These are phyloP conservation scores for Teleogryllus oceanicus DNA, from an alignment of 2,888 invertebrate species.

Conservation along the genomic window DNA sequence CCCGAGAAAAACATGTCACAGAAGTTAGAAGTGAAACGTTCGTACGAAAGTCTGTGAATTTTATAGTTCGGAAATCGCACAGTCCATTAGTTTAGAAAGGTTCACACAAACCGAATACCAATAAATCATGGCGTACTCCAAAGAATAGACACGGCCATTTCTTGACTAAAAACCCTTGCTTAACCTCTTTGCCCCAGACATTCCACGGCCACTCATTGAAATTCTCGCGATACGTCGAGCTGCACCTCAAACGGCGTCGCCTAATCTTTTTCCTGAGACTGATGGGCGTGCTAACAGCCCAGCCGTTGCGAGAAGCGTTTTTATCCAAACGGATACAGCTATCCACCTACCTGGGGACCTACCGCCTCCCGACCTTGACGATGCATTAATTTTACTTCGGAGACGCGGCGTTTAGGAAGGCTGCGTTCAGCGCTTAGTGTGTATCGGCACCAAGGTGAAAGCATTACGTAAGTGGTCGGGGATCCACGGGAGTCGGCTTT, in stretches of 20 bases:
- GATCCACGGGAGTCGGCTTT: background rate
- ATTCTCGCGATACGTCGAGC: background rate
- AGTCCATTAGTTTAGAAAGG: too few species aligned
- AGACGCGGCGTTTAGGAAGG: background rate
- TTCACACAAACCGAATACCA: too few species aligned
- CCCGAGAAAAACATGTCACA: too few species aligned
- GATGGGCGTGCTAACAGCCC: background rate
- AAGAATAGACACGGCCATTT: too few species aligned
- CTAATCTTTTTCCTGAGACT: background rate
- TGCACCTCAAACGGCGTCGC: background rate
- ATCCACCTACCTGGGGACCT: background rate
- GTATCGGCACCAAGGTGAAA: background rate
- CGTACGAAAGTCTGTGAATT: too few species aligned
- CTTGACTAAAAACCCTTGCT: too few species aligned
- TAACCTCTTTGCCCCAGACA: background rate
- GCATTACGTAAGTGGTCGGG: background rate
- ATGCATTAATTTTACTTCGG: slow-evolving; percentile 9
- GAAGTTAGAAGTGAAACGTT: too few species aligned
- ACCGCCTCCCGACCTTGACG: slow-evolving; percentile 18
- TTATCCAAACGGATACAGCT: background rate
- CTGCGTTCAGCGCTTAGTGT: background rate
- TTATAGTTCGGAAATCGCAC: too few species aligned
- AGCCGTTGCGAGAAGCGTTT: background rate
- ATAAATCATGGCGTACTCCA: too few species aligned
- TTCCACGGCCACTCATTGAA: background rate